These are phyloP conservation scores for Platichthys flesus DNA, from an alignment of 2,113 vertebrate genomes.

Conservation along the genomic window DNA sequence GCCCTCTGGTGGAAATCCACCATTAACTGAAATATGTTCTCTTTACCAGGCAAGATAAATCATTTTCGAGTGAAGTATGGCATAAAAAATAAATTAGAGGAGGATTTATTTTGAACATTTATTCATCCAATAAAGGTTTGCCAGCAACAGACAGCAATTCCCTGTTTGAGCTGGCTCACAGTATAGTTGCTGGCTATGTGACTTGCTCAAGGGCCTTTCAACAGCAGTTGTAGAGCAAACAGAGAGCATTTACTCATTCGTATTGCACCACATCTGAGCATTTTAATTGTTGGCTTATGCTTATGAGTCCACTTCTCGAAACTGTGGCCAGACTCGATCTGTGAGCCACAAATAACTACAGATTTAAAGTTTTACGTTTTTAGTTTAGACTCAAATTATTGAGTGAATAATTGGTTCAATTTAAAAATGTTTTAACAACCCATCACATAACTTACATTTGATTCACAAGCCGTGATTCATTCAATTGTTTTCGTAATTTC, in stretches of 20 bases:
- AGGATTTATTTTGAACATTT: neutral
- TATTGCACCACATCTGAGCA: conserved; percentile 10
- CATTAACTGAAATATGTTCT: conserved; percentile 45
- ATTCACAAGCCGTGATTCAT: too few species aligned
- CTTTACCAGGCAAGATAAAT: neutral
- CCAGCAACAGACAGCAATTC: neutral
- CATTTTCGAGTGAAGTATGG: neutral
- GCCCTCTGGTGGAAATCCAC: conserved; percentile 47
- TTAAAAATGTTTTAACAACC: too few species aligned
- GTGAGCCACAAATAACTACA: neutral
- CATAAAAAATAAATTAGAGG: neutral
- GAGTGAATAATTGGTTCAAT: too few species aligned
- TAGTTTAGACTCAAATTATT: neutral
- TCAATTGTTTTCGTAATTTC: too few species aligned
- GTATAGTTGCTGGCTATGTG: conserved; percentile 14
- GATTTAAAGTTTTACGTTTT: neutral
- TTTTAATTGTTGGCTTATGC: neutral
- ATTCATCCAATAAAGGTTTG: neutral
- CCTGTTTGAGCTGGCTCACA: conserved; percentile 9
- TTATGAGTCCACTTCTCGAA: neutral
- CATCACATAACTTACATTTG: too few species aligned
- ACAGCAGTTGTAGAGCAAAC: conserved; percentile 12
- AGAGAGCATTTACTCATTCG: conserved; percentile 14
- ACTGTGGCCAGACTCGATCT: neutral
- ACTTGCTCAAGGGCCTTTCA: conserved; percentile 36